Percentiles rank a stretch among this genome's conserved stretches.
Evolutionary conservation across 2,113 vertebrate species (phyloP).

Genomic region (Ptilonorhynchus violaceus): DNA sequence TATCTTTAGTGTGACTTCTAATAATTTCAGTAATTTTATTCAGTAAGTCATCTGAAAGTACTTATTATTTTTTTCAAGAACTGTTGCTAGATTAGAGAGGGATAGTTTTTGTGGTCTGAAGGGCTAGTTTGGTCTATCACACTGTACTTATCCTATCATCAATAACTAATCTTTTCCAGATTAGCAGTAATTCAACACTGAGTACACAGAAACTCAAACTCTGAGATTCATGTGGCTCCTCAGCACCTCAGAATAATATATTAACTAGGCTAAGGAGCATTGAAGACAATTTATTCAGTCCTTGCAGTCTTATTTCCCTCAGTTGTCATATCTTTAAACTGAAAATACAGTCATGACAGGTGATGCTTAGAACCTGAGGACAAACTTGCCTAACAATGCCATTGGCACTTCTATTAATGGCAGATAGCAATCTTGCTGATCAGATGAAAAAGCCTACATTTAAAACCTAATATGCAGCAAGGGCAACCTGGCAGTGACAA

Average conservation of each 20-base stretch:
- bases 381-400: conserved; percentile 17
- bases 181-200: conserved; percentile 56
- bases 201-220: not conserved
- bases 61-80: not conserved
- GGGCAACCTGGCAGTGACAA: not conserved
- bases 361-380: conserved; percentile 5
- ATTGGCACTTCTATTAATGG: conserved; percentile 23
- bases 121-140: not conserved
- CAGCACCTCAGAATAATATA: conserved; percentile 38
- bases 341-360: conserved; percentile 17
- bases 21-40: not conserved
- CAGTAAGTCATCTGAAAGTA: not conserved
- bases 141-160: not conserved
- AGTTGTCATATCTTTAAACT: conserved; percentile 16
- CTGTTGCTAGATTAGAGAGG: not conserved
- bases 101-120: not conserved
- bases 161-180: conserved; percentile 63
- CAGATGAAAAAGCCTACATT: conserved; percentile 1
- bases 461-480: not conserved
- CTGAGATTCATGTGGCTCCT: not conserved
- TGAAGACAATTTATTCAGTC: conserved; percentile 20
- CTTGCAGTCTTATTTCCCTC: not conserved
- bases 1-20: not conserved
- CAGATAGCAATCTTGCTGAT: not conserved
- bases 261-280: conserved; percentile 19